Base-by-base conservation (phyloP, 2,888 invertebrate species). In the Tholera decimalis region DNA sequence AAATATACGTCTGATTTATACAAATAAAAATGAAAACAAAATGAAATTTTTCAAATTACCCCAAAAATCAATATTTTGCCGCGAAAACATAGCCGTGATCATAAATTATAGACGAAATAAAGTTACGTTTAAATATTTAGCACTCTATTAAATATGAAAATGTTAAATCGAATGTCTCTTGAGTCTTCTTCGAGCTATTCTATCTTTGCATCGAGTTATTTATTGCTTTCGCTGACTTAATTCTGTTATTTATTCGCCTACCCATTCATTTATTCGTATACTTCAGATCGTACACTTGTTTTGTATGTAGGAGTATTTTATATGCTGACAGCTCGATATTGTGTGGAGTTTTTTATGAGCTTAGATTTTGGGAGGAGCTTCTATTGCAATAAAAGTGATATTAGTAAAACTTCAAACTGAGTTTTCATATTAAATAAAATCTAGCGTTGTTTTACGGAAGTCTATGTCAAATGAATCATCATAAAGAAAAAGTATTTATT, bases 121-220 rank as follows among this genome's bases (percentile, higher is more conserved):
- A 22, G 41, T 51, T 6, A 53, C 28, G 24, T 54, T 77, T 39
- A 46, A 71, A 71, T 77, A 72, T 72, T 72, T 77, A 71, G 72
- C 72, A 77, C 56, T 77, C 56, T 43, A 77, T 64, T 64, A 64
- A 33, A 51, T 64, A 64, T 28, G 43, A 51, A 20, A 47, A 53
- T 47, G 64, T 57, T 72, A 73, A 77, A 77, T 72, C 67, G 62
- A 68, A 73, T 68, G 77, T 80, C 79, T 78, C 2, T 35, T 47
- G 57, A 64, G 33, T 81, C 57, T 65, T 47, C 50, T 8, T 47
- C 15, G n/a, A n/a, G n/a, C n/a, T n/a, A n/a, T n/a, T n/a, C n/a
- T n/a, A n/a, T n/a, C n/a, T n/a, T n/a, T n/a, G n/a, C n/a, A n/a
- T n/a, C 4, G 79, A 77, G 68, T 78, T 73, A 78, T 78, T 77